Conservation (phyloP, 2,888 invertebrate genomes). For the Drosophila lacicola region DNA sequence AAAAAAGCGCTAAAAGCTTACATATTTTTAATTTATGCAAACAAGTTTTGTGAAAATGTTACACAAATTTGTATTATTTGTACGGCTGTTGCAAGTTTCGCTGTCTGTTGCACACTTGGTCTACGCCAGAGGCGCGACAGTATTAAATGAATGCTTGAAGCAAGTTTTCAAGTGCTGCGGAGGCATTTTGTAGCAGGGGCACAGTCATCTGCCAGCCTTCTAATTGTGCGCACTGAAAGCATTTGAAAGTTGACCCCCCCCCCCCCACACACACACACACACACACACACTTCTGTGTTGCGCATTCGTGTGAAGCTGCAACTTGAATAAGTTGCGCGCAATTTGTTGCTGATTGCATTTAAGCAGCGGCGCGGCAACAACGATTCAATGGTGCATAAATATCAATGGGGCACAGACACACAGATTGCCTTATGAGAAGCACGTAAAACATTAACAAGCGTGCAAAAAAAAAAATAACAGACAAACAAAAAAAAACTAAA, state of each 20-base stretch:
- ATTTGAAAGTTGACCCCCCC: conserved; percentile 54
- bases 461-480: conserved; percentile 16
- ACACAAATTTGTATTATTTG: background rate
- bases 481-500: background rate
- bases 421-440: conserved; percentile 49
- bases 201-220: conserved; percentile 32
- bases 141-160: conserved; percentile 53
- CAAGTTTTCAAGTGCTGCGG: conserved; percentile 37
- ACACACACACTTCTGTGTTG: no score
- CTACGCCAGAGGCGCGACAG: conserved; percentile 25
- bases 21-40: conserved; percentile 17
- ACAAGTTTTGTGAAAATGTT: conserved; percentile 11
- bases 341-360: conserved; percentile 69
- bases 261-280: background rate
- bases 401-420: conserved; percentile 51
- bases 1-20: background rate
- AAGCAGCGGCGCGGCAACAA: conserved; percentile 32
- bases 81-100: conserved; percentile 4
- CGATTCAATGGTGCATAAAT: conserved; percentile 62
- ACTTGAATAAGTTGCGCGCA: conserved; percentile 66
- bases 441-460: conserved; percentile 70
- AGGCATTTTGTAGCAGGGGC: background rate
- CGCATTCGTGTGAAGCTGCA: conserved; percentile 48
- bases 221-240: conserved; percentile 74
- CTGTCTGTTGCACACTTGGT: conserved; percentile 48